Evolutionary conservation across 2,888 invertebrate species (phyloP).

Genomic region (Limnephilus marmoratus): DNA sequence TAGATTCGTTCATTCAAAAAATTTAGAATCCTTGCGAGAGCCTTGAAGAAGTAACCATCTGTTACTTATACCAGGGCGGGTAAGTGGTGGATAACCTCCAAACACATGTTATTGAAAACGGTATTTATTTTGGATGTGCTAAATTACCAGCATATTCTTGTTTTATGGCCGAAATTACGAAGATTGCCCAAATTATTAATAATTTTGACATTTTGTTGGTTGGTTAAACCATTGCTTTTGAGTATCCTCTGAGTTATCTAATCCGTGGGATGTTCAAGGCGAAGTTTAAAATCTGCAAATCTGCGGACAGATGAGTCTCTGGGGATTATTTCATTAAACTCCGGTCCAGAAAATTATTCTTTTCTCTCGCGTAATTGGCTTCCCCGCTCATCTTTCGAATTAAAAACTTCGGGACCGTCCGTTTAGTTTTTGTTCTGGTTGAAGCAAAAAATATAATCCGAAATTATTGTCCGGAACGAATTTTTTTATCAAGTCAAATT

Average conservation of each 20-base stretch:
- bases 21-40: too few relatives aligned
- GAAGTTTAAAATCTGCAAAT: conserved; percentile 32
- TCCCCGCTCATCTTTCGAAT: conserved; percentile 11
- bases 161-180: too few relatives aligned
- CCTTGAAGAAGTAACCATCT: too few relatives aligned
- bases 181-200: too few relatives aligned
- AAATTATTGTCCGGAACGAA: conserved; percentile 7
- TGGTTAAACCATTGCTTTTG: not conserved
- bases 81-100: too few relatives aligned
- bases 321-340: conserved; percentile 44
- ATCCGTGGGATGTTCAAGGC: not conserved
- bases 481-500: not conserved
- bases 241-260: not conserved
- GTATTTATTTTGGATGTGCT: too few relatives aligned
- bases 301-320: conserved; percentile 32
- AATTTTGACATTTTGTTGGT: not conserved
- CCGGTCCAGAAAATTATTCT: conserved; percentile 40
- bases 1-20: too few relatives aligned
- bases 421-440: conserved; percentile 33
- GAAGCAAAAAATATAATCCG: not conserved
- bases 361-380: conserved; percentile 42
- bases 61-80: too few relatives aligned
- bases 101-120: too few relatives aligned
- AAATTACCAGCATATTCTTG: too few relatives aligned
- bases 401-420: conserved; percentile 25